These are phyloP conservation scores for Rotaria socialis DNA, from an alignment of 2,888 invertebrate genomes.

Conservation along the genomic window DNA sequence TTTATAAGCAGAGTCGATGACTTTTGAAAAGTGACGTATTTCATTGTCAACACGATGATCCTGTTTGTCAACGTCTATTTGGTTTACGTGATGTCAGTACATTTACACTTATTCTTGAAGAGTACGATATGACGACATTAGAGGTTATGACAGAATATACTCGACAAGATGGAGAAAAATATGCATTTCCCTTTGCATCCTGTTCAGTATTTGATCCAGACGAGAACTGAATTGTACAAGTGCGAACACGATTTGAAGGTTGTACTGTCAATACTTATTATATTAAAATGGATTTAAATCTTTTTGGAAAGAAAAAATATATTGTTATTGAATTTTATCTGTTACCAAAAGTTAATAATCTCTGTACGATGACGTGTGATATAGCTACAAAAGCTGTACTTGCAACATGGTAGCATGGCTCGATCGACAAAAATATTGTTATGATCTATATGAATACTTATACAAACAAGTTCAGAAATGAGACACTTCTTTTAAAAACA, in stretches of 20 bases:
- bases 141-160: not conserved
- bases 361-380: not conserved
- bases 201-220: not conserved
- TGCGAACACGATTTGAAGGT: not conserved
- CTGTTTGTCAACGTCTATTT: not conserved
- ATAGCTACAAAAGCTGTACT: not conserved
- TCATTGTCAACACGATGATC: not conserved
- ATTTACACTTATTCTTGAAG: not conserved
- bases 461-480: not conserved
- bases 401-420: not conserved
- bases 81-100: no score
- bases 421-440: not conserved
- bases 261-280: not conserved
- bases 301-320: not conserved
- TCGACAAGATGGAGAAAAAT: not conserved
- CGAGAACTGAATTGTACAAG: not conserved
- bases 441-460: not conserved
- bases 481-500: not conserved
- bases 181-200: not conserved
- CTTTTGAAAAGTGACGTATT: not conserved
- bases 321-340: not conserved
- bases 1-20: not conserved
- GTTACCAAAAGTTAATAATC: not conserved
- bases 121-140: not conserved
- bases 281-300: not conserved